These are phyloP conservation scores for Karalla daura DNA, from an alignment of 2,797 vertebrate genomes.

Conservation along the genomic window DNA sequence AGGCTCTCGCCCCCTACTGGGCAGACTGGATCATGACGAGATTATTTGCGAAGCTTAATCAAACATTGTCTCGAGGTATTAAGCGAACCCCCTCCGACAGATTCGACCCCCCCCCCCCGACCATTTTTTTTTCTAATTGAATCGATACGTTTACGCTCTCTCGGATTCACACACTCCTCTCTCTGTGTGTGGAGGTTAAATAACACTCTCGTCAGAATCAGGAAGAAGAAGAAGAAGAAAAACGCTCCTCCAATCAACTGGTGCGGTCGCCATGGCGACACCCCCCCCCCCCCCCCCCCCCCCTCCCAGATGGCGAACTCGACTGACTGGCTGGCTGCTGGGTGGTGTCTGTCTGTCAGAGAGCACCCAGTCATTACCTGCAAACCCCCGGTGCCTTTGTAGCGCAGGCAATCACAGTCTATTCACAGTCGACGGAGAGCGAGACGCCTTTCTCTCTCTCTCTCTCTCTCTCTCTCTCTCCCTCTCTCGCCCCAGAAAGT, in stretches of 20 bases:
- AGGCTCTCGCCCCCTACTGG: too few relatives aligned
- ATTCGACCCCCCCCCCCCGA: too few relatives aligned
- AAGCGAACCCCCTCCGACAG: constrained; percentile 2
- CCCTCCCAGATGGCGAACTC: constrained; percentile 58
- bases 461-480: too few relatives aligned
- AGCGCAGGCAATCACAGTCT: constrained; percentile 68
- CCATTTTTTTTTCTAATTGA: constrained; percentile 5
- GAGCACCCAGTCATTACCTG: constrained; percentile 70
- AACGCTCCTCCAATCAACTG: constrained; percentile 52
- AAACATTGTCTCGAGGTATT: background rate
- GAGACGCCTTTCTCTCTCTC: constrained; percentile 50
- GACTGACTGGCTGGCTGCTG: constrained; percentile 49
- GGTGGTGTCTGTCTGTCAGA: constrained; percentile 68
- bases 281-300: too few relatives aligned
- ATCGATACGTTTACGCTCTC: background rate
- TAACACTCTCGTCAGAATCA: constrained; percentile 11
- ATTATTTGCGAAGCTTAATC: background rate
- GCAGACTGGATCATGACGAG: too few relatives aligned
- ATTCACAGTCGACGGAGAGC: constrained; percentile 64
- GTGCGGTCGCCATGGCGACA: constrained; percentile 63
- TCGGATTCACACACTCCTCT: too few relatives aligned
- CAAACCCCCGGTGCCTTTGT: constrained; percentile 60
- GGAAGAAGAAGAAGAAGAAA: constrained; percentile 19
- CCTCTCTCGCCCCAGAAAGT: too few relatives aligned
- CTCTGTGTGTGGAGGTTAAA: too few relatives aligned